Percentiles rank a stretch among this genome's conserved stretches.
Conservation (phyloP, 2,797 vertebrate genomes). For the Denticeps clupeoides region DNA sequence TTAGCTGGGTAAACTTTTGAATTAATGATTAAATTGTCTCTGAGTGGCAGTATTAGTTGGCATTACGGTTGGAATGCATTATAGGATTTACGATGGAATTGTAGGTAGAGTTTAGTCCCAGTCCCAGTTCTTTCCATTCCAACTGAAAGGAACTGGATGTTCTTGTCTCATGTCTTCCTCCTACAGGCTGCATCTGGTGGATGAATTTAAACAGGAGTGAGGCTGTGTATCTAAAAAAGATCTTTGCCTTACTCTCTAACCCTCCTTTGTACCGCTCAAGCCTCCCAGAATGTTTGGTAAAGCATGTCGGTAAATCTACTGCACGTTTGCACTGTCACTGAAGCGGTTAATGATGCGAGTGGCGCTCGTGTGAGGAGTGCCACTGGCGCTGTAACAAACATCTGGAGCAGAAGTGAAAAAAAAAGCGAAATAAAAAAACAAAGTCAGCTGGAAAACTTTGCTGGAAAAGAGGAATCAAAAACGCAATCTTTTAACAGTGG, state of each 20-base stretch:
- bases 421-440: conserved; percentile 32
- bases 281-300: neutral
- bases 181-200: conserved; percentile 51
- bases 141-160: conserved; percentile 39
- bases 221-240: conserved; percentile 14
- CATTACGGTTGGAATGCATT: too few relatives aligned
- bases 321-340: conserved; percentile 14
- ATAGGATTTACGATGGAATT: too few relatives aligned
- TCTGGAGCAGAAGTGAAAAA: conserved; percentile 41
- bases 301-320: neutral
- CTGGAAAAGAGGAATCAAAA: conserved; percentile 26
- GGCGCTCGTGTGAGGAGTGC: conserved; percentile 14
- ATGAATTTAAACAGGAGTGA: conserved; percentile 40
- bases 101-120: too few relatives aligned
- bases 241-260: neutral
- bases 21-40: too few relatives aligned
- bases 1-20: too few relatives aligned
- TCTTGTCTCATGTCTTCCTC: conserved; percentile 37
- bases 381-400: conserved; percentile 37
- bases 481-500: conserved; percentile 4
- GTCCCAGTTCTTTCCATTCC: conserved; percentile 35
- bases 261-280: conserved; percentile 2
- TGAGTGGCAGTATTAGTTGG: too few relatives aligned
- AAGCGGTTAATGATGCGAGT: conserved; percentile 30
- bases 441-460: conserved; percentile 26